Base-by-base conservation (phyloP, 2,113 vertebrate genomes). In the Pseudopodoces humilis region DNA sequence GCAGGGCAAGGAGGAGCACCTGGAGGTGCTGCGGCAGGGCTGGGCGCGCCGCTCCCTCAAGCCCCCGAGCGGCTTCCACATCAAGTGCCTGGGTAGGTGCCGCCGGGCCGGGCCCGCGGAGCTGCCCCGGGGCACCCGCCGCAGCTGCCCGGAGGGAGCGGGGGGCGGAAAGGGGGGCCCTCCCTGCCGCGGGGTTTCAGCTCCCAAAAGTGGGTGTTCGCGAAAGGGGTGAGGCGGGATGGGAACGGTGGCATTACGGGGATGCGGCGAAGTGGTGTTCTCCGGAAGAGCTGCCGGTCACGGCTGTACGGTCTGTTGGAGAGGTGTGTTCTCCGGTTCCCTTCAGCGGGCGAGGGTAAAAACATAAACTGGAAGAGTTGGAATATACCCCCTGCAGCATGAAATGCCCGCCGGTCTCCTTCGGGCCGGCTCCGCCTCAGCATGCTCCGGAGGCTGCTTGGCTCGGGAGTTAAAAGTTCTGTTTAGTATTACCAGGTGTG, bases 1-100 rank as follows among this genome's bases (percentile, higher is more conserved):
- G 95, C 99, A 99, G 95, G 99, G 99, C 93, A 98, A 99, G 97
- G 99, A 99, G 97, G 98, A 99, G 95, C 99, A 99, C 94, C 98
- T 99, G 94, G 99, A 99, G 98, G 99, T 98, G 86, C 98, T 99
- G 97, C 98, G 99, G 80, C 98, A 99, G 96, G 99, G 99, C 86
- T 99, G 99, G 99, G 98, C 98, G 96, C 98, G 99, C 95, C 98
- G 99, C 78, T 98, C 98, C 33, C 98, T 99, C 83, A 98, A 98
- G 71, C 98, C 99, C 11, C 99, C 99, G 52, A 98, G 98, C 43
- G 99, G 99, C 83, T 99, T 99, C 97, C 98, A 98, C 91, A 99
- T 99, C 98, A 98, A 99, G 96, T 99, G 99, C 95, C 97, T 99
- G 67, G 99, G 99, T 99, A 98, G 98, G 98, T 94, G 74, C 77